Evolutionary conservation across 1,140 invertebrate genomes (phyloP).

Genomic region (Zaprionus kolodkinae): DNA sequence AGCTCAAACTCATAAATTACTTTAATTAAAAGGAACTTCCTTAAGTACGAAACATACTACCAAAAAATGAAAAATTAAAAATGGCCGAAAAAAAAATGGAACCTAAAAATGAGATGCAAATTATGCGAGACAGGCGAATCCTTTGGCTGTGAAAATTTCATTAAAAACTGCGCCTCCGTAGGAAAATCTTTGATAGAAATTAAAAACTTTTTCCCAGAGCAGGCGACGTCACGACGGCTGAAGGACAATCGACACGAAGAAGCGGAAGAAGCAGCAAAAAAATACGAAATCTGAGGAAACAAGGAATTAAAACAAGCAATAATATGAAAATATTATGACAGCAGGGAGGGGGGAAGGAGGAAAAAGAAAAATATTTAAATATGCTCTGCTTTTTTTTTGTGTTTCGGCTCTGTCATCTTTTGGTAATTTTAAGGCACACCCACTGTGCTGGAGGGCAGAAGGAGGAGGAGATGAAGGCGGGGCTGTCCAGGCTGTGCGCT

Average conservation of each 20-base stretch:
- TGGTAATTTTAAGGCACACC: constrained; percentile 53
- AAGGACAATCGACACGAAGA: constrained; percentile 68
- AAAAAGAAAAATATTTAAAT: constrained; percentile 77
- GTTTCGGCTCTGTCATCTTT: constrained; percentile 39
- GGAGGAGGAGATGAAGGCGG: neutral
- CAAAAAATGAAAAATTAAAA: constrained; percentile 73
- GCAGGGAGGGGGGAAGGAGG: neutral
- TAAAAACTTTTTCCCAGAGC: constrained; percentile 65
- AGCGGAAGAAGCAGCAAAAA: constrained; percentile 42
- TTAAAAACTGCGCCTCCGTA: constrained; percentile 63
- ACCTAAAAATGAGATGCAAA: constrained; percentile 72
- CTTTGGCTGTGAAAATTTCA: constrained; percentile 73
- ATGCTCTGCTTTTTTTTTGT: constrained; percentile 71
- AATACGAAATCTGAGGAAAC: constrained; percentile 68
- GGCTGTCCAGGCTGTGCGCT: constrained; percentile 35
- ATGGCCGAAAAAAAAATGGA: constrained; percentile 36
- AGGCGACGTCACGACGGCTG: constrained; percentile 32
- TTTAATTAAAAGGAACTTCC: constrained; percentile 63
- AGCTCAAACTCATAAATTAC: constrained; percentile 29
- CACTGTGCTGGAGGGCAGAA: constrained; percentile 17
- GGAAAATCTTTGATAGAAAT: constrained; percentile 79
- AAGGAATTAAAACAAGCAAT: constrained; percentile 83
- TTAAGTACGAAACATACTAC: constrained; percentile 54
- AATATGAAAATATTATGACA: constrained; percentile 80
- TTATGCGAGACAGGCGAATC: constrained; percentile 50